phyloP scores from a whole-genome alignment of 2,113 vertebrate genomes.

The Notothenia rossii region DNA sequence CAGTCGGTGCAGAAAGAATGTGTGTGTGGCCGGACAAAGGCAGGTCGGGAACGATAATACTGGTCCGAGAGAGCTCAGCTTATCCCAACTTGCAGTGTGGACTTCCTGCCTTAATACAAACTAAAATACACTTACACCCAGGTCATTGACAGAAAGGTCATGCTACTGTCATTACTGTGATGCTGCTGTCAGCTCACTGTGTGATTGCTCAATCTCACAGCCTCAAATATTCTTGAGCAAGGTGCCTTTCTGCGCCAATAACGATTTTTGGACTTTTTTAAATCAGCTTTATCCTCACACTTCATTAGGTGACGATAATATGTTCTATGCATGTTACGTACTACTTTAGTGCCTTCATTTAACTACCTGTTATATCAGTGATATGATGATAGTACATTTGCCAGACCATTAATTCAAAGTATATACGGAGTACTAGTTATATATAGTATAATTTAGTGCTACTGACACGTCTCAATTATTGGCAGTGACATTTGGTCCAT shows the following conservation, averaged over 20 bases:
- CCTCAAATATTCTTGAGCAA: background rate
- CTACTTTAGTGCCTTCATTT: background rate
- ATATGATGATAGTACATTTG: background rate
- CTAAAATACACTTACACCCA: conserved; percentile 8
- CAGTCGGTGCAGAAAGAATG: conserved; percentile 73
- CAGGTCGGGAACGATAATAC: conserved; percentile 73
- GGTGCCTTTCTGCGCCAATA: background rate
- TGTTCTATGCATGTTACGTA: background rate
- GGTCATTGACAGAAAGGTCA: conserved; percentile 26
- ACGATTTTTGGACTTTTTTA: background rate
- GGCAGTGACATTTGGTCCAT: background rate
- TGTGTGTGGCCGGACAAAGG: conserved; percentile 73
- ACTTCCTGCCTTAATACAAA: conserved; percentile 74
- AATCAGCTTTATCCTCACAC: background rate
- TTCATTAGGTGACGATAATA: background rate
- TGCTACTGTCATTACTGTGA: background rate
- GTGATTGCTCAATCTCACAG: background rate
- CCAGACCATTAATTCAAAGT: background rate
- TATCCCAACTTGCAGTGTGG: conserved; percentile 71
- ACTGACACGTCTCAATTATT: background rate
- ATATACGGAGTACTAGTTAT: too few relatives aligned
- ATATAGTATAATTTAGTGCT: background rate
- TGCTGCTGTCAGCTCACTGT: background rate
- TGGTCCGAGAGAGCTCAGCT: conserved; percentile 69
- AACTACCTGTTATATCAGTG: background rate